Percentiles rank a stretch among this genome's conserved stretches.
Conservation (phyloP, 2,113 vertebrate species). For the Theropithecus gelada region DNA sequence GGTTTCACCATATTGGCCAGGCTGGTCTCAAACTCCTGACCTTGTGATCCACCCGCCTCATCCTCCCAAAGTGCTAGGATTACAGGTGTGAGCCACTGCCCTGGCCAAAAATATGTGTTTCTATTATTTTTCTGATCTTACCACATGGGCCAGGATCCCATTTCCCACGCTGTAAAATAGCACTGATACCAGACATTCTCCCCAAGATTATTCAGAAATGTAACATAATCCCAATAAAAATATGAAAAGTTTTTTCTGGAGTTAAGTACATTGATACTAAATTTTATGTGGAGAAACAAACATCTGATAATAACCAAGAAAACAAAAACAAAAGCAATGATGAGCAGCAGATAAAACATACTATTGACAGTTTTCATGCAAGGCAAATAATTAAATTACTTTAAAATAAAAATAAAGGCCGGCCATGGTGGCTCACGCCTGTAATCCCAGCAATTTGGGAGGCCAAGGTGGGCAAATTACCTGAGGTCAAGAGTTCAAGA, state of each 20-base stretch:
- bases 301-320: neutral
- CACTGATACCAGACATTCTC: neutral
- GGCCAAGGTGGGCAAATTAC: too few relatives aligned
- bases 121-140: neutral
- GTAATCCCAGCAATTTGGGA: too few relatives aligned
- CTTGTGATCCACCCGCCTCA: too few relatives aligned
- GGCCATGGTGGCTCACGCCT: too few relatives aligned
- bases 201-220: neutral
- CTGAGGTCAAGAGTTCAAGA: too few relatives aligned
- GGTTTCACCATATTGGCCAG: too few relatives aligned
- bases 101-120: neutral
- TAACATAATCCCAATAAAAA: neutral
- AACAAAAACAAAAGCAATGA: neutral
- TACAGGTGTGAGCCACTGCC: too few relatives aligned
- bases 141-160: neutral
- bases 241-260: neutral
- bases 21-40: too few relatives aligned
- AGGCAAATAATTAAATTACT: too few relatives aligned
- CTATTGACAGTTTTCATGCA: too few relatives aligned
- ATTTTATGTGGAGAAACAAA: neutral
- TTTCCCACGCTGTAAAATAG: neutral
- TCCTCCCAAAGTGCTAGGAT: too few relatives aligned
- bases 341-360: neutral
- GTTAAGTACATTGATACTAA: neutral
- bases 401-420: too few relatives aligned